Conservation (phyloP, 2,113 vertebrate species). For the Pica pica region DNA sequence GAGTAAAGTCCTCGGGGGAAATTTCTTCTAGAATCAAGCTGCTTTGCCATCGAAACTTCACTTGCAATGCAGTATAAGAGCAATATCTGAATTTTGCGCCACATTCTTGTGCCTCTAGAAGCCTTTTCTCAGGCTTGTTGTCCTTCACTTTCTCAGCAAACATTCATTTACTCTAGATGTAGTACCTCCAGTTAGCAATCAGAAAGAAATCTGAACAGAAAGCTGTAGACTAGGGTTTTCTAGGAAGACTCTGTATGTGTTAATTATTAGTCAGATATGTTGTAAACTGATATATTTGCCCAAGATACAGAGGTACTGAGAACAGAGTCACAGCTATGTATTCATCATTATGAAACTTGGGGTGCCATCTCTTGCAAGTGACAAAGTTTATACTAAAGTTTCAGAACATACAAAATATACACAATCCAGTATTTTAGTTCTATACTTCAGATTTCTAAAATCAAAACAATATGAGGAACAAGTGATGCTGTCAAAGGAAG, state of each 20-base stretch:
- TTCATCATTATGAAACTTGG: neutral
- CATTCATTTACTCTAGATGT: neutral
- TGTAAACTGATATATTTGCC: conserved; percentile 57
- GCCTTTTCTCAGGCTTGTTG: neutral
- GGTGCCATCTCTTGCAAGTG: neutral
- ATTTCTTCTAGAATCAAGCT: neutral
- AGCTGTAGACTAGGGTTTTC: conserved; percentile 10
- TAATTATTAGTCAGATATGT: conserved; percentile 72
- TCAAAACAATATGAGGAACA: neutral
- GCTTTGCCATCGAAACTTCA: conserved; percentile 29
- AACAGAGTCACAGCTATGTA: neutral
- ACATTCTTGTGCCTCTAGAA: conserved; percentile 46
- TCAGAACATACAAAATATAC: neutral
- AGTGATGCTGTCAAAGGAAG: neutral
- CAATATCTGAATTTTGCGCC: conserved; percentile 28
- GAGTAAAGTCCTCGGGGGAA: neutral
- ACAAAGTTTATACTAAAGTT: neutral
- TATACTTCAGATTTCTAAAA: neutral
- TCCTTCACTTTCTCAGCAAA: neutral
- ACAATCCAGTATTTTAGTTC: neutral
- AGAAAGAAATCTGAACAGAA: conserved; percentile 12
- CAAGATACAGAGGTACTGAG: conserved; percentile 21
- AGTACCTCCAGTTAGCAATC: neutral
- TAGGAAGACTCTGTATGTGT: conserved; percentile 33
- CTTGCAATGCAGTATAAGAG: conserved; percentile 42